Evolutionary conservation across 2,888 invertebrate genomes (phyloP).

Genomic region (Diadegma fenestrale): DNA sequence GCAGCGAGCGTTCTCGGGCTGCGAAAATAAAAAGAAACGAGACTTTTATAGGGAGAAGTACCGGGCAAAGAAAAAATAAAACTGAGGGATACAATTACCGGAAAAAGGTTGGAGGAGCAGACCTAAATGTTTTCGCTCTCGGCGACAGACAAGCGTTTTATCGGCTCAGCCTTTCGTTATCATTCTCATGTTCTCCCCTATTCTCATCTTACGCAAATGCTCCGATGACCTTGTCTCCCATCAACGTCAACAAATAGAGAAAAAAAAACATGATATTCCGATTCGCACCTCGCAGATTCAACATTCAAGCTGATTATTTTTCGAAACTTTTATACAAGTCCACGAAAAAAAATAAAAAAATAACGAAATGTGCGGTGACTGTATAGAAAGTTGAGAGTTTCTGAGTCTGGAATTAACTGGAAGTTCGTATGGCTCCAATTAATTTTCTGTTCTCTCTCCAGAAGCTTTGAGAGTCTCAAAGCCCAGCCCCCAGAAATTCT

Average conservation of each 20-base stretch:
- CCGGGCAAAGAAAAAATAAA: constrained; percentile 47
- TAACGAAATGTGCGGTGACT: constrained; percentile 10
- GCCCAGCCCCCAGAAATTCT: constrained; percentile 44
- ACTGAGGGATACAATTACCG: constrained; percentile 63
- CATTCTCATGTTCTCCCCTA: constrained; percentile 41
- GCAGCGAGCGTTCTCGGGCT: not conserved
- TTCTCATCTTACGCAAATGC: constrained; percentile 53
- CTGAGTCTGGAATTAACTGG: constrained; percentile 54
- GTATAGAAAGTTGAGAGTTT: constrained; percentile 33
- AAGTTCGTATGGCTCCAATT: constrained; percentile 67
- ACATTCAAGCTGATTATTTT: not conserved
- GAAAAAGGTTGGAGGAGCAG: constrained; percentile 52
- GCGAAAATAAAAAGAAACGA: constrained; percentile 60
- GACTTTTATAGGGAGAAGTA: constrained; percentile 58
- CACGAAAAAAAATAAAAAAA: constrained; percentile 4
- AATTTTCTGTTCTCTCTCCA: constrained; percentile 62
- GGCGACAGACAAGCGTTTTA: constrained; percentile 74
- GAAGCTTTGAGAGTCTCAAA: constrained; percentile 62
- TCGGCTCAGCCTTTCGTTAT: constrained; percentile 59
- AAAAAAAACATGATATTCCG: not conserved
- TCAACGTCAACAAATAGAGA: constrained; percentile 10
- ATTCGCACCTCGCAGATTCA: not conserved
- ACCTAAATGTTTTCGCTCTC: constrained; percentile 71
- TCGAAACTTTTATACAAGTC: constrained; percentile 15
- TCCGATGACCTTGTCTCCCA: constrained; percentile 13